Evolutionary conservation across 2,113 vertebrate genomes (phyloP), one percentile per base, ranked within the genome.

Genomic region (Carassius auratus): DNA sequence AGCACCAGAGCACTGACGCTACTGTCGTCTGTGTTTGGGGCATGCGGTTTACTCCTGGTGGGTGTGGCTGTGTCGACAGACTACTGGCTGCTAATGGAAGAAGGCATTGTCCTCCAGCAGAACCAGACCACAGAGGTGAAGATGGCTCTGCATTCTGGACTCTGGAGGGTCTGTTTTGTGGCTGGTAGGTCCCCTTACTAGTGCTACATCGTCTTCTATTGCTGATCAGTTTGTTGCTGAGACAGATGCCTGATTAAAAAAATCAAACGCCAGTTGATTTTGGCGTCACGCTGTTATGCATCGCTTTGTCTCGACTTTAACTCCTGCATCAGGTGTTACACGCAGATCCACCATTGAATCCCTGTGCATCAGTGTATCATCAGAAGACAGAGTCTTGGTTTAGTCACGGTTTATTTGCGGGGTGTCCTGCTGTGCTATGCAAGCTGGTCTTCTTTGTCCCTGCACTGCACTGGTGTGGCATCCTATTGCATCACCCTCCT

Each of bases 51-150:
- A 89, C 92, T 97, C 42, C 89, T 97, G 42, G 96, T 98, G 84
- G 96, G 97, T 13, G 94, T 97, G 8, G 97, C 97, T 0, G 97
- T 97, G 83, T 97, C 96, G 45, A 97, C 96, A 0, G 97, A 97
- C 91, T 97, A 97, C 92, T 97, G 97, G 97, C 94, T 97, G 59
- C 94, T 97, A 91, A 96, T 97, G 96, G 96, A 97, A 89, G 97
- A 97, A 86, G 96, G 96, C 0, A 95, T 97, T 2, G 92, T 97
- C 66, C 91, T 96, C 87, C 97, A 96, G 38, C 96, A 97, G 92
- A 97, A 97, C 93, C 97, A 97, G 92, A 97, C 93, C 92, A 96
- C 92, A 0, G 96, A 97, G 93, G 95, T 97, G 83, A 96, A 96
- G 94, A 97, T 97, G 96, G 96, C 96, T 0, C 95, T 97, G 89